These are phyloP conservation scores for Trematomus loennbergii DNA, from an alignment of 2,113 vertebrate genomes.

Conservation along the genomic window DNA sequence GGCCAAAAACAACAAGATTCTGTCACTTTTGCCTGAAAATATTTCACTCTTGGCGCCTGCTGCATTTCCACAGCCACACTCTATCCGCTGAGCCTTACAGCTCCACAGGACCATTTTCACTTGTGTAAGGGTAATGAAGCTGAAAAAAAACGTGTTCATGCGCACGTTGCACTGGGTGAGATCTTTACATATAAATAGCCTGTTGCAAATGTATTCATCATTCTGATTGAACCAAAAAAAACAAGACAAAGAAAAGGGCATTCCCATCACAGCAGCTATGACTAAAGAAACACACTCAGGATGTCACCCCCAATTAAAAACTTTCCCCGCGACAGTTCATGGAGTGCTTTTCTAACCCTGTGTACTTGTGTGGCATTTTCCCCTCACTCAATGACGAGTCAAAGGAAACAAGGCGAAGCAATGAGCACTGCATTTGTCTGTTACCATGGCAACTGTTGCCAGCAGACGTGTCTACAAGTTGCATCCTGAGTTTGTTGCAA, in stretches of 20 bases:
- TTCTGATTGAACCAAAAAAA: conserved; percentile 38
- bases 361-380: conserved; percentile 43
- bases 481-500: conserved; percentile 60
- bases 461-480: conserved; percentile 39
- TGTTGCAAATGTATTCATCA: conserved; percentile 60
- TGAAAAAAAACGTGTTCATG: conserved; percentile 31
- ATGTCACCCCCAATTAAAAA: conserved; percentile 73
- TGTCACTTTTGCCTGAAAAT: conserved; percentile 30
- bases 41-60: conserved; percentile 27
- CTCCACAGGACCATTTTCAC: conserved; percentile 63
- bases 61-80: conserved; percentile 29
- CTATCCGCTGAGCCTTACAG: conserved; percentile 36
- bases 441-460: conserved; percentile 73
- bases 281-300: conserved; percentile 24
- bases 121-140: conserved; percentile 73
- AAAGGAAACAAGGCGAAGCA: conserved; percentile 35
- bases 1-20: conserved; percentile 9
- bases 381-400: conserved; percentile 36
- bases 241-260: conserved; percentile 54
- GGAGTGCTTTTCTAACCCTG: conserved; percentile 29
- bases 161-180: conserved; percentile 15
- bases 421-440: conserved; percentile 36
- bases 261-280: conserved; percentile 29
- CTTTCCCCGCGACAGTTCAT: conserved; percentile 9
- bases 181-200: conserved; percentile 49